Evolutionary conservation across 92 coral and sea anemone genomes (phyloP).

Genomic region (Parazoanthus darwini): DNA sequence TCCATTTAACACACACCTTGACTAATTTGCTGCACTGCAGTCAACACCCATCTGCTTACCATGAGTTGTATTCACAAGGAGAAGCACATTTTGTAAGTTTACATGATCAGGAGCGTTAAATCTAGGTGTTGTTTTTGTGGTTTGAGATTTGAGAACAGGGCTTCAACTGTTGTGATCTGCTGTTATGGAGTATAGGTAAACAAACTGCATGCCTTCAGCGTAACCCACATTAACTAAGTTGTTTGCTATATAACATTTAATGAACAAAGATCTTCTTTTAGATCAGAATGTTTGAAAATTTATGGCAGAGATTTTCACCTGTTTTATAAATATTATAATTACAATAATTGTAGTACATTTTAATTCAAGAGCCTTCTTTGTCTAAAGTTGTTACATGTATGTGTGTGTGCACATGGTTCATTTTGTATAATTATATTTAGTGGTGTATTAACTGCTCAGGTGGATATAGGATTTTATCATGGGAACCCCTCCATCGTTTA

Average conservation of each 20-base stretch:
- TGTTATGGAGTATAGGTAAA: not conserved
- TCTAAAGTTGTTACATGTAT: too few species aligned
- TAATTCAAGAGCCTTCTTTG: too few species aligned
- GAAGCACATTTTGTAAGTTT: not conserved
- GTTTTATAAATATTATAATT: too few species aligned
- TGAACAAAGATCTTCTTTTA: not conserved
- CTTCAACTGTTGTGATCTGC: not conserved
- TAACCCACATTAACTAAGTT: not conserved
- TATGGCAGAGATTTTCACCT: not conserved
- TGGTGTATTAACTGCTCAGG: too few species aligned
- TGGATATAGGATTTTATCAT: too few species aligned
- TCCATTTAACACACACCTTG: conserved; percentile 20
- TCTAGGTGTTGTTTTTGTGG: not conserved
- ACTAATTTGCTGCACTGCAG: conserved; percentile 6
- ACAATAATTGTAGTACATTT: too few species aligned
- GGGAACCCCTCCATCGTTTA: too few species aligned
- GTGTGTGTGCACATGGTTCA: not conserved
- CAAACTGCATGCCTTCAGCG: not conserved
- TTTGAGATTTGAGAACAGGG: not conserved
- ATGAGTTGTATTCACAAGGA: not conserved
- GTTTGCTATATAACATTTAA: not conserved
- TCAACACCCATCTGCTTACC: not conserved
- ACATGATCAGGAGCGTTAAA: not conserved
- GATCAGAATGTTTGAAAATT: not conserved
- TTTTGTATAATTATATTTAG: too few species aligned